Evolutionary conservation across 2,113 vertebrate genomes (phyloP).

Genomic region (Carassius auratus): DNA sequence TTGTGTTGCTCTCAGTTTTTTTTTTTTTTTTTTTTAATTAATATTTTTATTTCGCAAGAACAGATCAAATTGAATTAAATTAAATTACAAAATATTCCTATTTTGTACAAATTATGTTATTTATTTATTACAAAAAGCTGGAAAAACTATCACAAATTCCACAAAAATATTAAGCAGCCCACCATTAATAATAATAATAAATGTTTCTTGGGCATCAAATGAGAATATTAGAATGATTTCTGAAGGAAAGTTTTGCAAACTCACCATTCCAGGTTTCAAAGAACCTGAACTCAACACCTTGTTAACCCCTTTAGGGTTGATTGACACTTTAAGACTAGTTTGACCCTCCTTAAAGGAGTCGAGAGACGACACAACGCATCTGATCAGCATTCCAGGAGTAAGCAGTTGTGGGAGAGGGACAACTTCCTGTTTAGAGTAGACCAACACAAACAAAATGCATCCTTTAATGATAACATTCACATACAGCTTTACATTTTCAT

Average conservation of each 20-base stretch:
- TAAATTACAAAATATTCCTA: too few relatives aligned
- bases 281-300: slow-evolving; percentile 74
- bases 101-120: too few relatives aligned
- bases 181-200: too few relatives aligned
- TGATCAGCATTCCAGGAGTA: slow-evolving; percentile 83
- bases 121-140: too few relatives aligned
- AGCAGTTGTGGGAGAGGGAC: slow-evolving; percentile 80
- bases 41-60: not conserved
- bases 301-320: slow-evolving; percentile 90
- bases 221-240: too few relatives aligned
- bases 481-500: not conserved
- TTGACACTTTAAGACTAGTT: slow-evolving; percentile 82
- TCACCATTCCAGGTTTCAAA: slow-evolving; percentile 87
- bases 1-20: not conserved
- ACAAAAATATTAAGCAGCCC: not conserved
- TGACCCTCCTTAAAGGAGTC: slow-evolving; percentile 69
- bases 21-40: not conserved
- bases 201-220: too few relatives aligned
- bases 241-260: slow-evolving; percentile 48
- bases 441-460: not conserved
- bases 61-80: not conserved
- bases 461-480: not conserved
- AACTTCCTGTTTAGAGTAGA: slow-evolving; percentile 75
- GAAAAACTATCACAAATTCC: not conserved
- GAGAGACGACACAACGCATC: slow-evolving; percentile 81